A percentile compares a stretch with the other conserved stretches of the same genome.
Evolutionary conservation across 2,113 vertebrate genomes (phyloP).

Genomic region (Urocolius indicus): DNA sequence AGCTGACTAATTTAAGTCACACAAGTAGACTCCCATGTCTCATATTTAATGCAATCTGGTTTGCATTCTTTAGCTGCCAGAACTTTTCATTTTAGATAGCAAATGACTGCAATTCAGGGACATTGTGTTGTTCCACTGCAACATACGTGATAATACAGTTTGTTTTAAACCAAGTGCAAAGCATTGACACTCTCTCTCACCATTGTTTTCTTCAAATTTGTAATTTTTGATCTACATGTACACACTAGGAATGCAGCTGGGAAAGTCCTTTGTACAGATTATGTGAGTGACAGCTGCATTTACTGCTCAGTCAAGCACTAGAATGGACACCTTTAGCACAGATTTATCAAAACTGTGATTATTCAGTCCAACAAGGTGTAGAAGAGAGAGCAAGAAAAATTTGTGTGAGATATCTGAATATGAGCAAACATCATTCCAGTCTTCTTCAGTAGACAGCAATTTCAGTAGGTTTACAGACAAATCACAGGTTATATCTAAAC

Average conservation of each 20-base stretch:
- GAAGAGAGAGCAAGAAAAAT: not conserved
- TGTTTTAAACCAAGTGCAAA: not conserved
- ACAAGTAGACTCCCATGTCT: not conserved
- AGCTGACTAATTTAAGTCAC: not conserved
- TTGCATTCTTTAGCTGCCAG: not conserved
- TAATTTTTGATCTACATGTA: not conserved
- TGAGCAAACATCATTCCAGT: not conserved
- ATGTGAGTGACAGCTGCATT: not conserved
- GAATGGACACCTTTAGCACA: not conserved
- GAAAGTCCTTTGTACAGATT: not conserved
- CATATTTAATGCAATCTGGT: not conserved
- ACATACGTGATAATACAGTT: not conserved
- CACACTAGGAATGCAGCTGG: not conserved
- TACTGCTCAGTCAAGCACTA: not conserved
- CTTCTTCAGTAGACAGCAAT: not conserved
- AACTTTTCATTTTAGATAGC: not conserved
- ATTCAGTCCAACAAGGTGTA: not conserved
- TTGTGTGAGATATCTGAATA: not conserved
- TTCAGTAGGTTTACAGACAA: not conserved
- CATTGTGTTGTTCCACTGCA: not conserved
- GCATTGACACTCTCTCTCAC: accelerated
- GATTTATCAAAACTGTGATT: not conserved
- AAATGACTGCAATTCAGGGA: not conserved
- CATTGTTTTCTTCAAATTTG: not conserved
- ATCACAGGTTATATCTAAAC: accelerated